Conservation (phyloP, 2,888 invertebrate genomes). For the Brachyptera risi region DNA sequence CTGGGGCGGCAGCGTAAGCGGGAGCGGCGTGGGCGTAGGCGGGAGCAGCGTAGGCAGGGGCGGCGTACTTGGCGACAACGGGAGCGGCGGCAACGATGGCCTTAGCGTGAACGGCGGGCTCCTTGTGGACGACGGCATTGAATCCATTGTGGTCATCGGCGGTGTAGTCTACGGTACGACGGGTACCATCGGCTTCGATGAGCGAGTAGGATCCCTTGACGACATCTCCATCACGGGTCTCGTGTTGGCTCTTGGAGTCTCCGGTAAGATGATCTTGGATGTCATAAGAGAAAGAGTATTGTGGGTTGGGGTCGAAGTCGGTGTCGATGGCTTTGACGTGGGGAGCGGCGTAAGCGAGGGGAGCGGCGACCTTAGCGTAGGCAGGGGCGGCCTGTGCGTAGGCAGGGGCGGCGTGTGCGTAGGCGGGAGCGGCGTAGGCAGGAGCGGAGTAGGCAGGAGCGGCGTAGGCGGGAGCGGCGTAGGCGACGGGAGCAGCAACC, state of each 20-base stretch:
- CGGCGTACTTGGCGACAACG: conserved; percentile 26
- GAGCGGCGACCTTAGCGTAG: conserved; percentile 35
- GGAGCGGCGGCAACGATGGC: conserved; percentile 40
- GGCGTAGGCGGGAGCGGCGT: conserved; percentile 39
- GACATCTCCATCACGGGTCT: conserved; percentile 52
- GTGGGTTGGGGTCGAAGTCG: conserved; percentile 51
- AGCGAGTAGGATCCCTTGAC: conserved; percentile 54
- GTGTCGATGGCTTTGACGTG: conserved; percentile 34
- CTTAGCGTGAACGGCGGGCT: conserved; percentile 41
- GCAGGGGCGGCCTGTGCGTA: conserved; percentile 25
- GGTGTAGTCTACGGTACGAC: conserved; percentile 54
- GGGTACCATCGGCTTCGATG: conserved; percentile 53
- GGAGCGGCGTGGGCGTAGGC: conserved; percentile 22
- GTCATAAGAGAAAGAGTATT: conserved; percentile 54
- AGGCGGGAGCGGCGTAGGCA: conserved; percentile 21
- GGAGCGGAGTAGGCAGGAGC: conserved; percentile 25
- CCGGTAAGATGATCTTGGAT: conserved; percentile 53
- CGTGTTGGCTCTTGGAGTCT: conserved; percentile 53
- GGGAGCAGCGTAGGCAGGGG: conserved; percentile 27
- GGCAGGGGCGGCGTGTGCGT: conserved; percentile 32
- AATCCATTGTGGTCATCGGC: conserved; percentile 56
- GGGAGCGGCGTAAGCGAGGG: conserved; percentile 33
- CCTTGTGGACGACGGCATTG: conserved; percentile 54
- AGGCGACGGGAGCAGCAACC: conserved; percentile 29
- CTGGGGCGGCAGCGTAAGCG: conserved; percentile 21